Percentiles rank a stretch among this genome's conserved stretches.
Conservation (phyloP, 2,113 vertebrate genomes). For the Orthonyx spaldingii region DNA sequence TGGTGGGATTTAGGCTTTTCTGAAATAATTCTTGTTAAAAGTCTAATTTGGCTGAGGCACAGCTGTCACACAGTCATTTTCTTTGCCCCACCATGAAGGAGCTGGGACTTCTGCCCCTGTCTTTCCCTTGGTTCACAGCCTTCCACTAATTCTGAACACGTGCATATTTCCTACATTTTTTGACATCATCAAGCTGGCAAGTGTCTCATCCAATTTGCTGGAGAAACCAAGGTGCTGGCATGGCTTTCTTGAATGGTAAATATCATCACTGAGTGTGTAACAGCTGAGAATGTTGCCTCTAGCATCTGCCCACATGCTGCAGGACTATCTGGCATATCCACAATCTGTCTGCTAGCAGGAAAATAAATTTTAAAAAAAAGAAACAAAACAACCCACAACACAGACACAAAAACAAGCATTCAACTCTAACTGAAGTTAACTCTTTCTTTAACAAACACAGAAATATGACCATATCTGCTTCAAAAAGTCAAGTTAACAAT, state of each 20-base stretch:
- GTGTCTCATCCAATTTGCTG: background rate
- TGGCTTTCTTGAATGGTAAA: conserved; percentile 17
- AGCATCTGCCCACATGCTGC: conserved; percentile 47
- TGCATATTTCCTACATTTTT: background rate
- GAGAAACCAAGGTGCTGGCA: background rate
- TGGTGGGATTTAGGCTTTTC: background rate
- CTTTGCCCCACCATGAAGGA: background rate
- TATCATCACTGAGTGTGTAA: background rate
- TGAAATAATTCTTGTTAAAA: background rate
- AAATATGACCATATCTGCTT: background rate
- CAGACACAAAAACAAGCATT: background rate
- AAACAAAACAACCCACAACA: no score
- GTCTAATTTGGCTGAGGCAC: no score
- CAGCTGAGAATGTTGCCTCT: conserved; percentile 29
- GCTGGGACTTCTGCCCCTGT: background rate
- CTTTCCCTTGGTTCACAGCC: background rate
- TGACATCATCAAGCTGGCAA: conserved; percentile 35
- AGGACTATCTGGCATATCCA: conserved; percentile 26
- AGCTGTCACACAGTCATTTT: background rate
- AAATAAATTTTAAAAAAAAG: background rate
- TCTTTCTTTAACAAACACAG: background rate
- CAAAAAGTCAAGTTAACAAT: background rate
- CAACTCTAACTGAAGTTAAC: background rate
- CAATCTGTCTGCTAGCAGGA: background rate
- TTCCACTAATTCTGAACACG: background rate